Conservation (phyloP, 1,140 invertebrate species). For the Laupala kohalensis region DNA sequence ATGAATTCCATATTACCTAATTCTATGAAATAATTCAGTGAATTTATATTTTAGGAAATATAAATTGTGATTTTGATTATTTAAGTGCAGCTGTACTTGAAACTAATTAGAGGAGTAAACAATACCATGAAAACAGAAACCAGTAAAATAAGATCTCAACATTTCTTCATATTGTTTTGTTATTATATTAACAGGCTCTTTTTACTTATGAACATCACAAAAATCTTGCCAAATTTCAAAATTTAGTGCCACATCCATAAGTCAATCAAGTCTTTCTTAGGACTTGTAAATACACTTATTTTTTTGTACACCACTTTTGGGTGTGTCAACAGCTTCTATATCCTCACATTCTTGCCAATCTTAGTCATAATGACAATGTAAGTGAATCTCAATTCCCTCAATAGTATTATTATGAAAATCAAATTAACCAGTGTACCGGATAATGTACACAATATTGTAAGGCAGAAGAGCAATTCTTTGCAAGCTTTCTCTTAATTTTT, state of each 20-base stretch:
- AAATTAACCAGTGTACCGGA: not conserved
- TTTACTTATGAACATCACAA: not conserved
- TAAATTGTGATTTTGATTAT: not conserved
- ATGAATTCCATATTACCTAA: not conserved
- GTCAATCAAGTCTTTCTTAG: not conserved
- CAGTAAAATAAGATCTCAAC: not conserved
- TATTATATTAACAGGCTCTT: not conserved
- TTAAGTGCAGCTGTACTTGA: not conserved
- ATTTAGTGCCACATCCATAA: not conserved
- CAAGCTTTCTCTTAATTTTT: not conserved
- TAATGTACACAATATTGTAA: not conserved
- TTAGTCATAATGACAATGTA: not conserved
- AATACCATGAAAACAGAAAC: not conserved
- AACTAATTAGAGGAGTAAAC: not conserved
- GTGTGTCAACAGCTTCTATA: not conserved
- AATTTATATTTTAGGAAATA: not conserved
- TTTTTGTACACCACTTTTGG: not conserved
- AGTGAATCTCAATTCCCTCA: too few species aligned
- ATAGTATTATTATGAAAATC: not conserved
- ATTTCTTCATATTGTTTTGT: not conserved
- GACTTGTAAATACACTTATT: not conserved
- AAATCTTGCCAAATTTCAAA: not conserved
- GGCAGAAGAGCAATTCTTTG: not conserved
- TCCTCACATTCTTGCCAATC: not conserved
- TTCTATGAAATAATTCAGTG: not conserved